These are phyloP conservation scores for Hypothenemus hampei DNA, from an alignment of 1,140 invertebrate species.

Conservation along the genomic window DNA sequence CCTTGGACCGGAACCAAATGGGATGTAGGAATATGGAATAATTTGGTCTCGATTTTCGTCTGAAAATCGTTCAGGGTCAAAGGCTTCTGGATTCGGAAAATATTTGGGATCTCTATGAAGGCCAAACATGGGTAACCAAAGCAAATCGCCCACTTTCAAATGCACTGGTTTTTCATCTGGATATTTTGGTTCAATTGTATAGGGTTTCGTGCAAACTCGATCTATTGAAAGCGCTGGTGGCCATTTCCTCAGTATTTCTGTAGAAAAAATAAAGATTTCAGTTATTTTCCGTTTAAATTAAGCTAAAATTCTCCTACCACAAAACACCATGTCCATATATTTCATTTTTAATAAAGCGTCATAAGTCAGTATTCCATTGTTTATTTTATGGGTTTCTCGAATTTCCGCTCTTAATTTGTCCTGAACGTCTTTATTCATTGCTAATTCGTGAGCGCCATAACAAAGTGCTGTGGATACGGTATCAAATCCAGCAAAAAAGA, in stretches of 20 bases:
- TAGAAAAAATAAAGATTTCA: constrained; percentile 28
- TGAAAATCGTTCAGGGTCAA: constrained; percentile 48
- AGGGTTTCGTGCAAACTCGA: constrained; percentile 49
- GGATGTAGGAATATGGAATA: constrained; percentile 46
- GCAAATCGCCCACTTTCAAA: constrained; percentile 6
- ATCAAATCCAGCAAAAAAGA: constrained; percentile 61
- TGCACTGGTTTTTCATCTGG: constrained; percentile 10
- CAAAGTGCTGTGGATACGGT: constrained; percentile 45
- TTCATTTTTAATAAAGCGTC: constrained; percentile 34
- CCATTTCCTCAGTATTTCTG: constrained; percentile 55
- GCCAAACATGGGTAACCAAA: constrained; percentile 50
- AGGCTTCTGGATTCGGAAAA: constrained; percentile 48
- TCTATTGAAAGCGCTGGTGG: constrained; percentile 48
- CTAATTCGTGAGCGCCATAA: constrained; percentile 46
- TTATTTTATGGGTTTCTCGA: constrained; percentile 16
- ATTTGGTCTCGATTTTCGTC: constrained; percentile 41
- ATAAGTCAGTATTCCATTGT: constrained; percentile 30
- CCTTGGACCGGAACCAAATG: constrained; percentile 54
- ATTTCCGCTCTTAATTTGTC: constrained; percentile 43
- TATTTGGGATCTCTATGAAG: constrained; percentile 50
- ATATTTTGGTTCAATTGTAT: constrained; percentile 40
- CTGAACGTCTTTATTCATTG: constrained; percentile 52
- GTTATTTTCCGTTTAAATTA: neutral
- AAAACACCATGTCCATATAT: constrained; percentile 39
- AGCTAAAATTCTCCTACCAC: constrained; percentile 24